Percentiles rank a stretch among this genome's conserved stretches.
Conservation (phyloP, 2,113 vertebrate species). For the Gyps fulvus region DNA sequence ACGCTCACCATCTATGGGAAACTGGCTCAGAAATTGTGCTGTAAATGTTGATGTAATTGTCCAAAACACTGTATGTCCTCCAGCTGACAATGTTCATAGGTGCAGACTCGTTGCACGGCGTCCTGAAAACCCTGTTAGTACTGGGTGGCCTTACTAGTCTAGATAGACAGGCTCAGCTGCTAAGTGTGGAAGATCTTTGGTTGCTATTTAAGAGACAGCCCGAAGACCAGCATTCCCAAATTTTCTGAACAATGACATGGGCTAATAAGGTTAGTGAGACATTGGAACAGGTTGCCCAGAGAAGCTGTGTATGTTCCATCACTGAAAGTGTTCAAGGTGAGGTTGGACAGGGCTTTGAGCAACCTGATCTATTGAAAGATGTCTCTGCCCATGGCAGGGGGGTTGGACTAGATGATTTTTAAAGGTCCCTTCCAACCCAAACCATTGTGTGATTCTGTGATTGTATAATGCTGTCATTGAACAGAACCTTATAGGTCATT, state of each 20-base stretch:
- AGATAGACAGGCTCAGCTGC: background rate
- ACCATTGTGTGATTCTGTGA: background rate
- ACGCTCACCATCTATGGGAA: background rate
- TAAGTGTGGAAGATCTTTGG: background rate
- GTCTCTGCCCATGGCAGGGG: background rate
- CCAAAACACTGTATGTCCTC: background rate
- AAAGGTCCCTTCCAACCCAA: background rate
- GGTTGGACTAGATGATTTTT: background rate
- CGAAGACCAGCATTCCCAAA: background rate
- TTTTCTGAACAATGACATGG: background rate
- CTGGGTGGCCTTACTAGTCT: background rate
- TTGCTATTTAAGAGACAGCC: background rate
- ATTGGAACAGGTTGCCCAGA: background rate
- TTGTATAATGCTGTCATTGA: background rate
- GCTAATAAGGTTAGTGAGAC: background rate
- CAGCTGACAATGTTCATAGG: background rate
- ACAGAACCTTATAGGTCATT: background rate
- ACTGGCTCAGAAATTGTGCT: background rate
- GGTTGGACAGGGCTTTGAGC: background rate
- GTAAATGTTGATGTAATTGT: background rate
- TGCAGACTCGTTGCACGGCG: background rate
- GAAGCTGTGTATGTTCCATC: background rate
- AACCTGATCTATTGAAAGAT: background rate
- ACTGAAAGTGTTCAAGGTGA: background rate
- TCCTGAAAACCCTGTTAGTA: background rate